Evolutionary conservation across 2,888 invertebrate genomes (phyloP).

Genomic region (Tipula confusa): DNA sequence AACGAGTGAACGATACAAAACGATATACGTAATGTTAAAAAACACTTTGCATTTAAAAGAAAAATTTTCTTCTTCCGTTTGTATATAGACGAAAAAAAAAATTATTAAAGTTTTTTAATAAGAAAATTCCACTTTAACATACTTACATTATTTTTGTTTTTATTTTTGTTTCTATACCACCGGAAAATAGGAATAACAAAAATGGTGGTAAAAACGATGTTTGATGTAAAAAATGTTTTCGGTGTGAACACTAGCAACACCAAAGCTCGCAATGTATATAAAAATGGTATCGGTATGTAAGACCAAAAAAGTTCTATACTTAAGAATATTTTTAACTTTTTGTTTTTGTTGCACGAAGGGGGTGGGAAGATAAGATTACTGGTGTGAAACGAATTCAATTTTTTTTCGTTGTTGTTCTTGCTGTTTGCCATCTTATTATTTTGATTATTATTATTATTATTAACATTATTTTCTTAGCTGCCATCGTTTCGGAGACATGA

Average conservation of each 20-base stretch:
- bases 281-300: not conserved
- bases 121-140: not conserved
- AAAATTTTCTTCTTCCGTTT: not conserved
- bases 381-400: slow-evolving; percentile 25
- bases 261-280: not conserved
- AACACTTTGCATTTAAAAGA: not conserved
- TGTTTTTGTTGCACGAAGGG: too few relatives aligned
- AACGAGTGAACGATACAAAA: not conserved
- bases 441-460: not conserved
- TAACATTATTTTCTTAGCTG: slow-evolving; percentile 1
- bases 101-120: not conserved
- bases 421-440: slow-evolving; percentile 12
- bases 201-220: not conserved
- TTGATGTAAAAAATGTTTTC: not conserved
- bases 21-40: not conserved
- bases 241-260: not conserved
- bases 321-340: not conserved
- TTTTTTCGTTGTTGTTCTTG: not conserved
- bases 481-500: not conserved
- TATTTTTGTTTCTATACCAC: not conserved
- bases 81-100: too few relatives aligned
- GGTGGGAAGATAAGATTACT: slow-evolving; percentile 15
- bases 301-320: not conserved
- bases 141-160: not conserved
- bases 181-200: not conserved